Conservation (phyloP, 2,113 vertebrate species). For the Eudyptes chrysolophus region DNA sequence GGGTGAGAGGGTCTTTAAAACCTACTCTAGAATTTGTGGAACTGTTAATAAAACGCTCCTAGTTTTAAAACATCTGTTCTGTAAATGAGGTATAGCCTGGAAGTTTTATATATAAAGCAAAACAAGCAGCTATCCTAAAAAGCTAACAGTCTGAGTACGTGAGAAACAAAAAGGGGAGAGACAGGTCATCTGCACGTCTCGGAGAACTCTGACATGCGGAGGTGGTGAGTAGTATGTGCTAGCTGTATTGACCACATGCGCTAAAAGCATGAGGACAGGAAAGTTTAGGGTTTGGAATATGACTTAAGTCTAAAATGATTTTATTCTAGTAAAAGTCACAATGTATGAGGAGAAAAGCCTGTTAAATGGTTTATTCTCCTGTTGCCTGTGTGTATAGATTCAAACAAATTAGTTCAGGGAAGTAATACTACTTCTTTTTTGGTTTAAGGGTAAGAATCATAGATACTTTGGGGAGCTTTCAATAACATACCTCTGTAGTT, state of each 20-base stretch:
- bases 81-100: neutral
- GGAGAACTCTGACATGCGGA: accelerated
- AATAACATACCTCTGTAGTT: neutral
- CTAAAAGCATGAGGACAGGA: neutral
- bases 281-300: neutral
- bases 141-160: neutral
- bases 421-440: neutral
- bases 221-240: neutral
- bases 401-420: neutral
- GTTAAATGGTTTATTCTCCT: neutral
- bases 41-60: neutral
- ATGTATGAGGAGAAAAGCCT: neutral
- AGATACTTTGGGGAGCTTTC: neutral
- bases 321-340: neutral
- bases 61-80: neutral
- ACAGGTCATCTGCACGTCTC: accelerated
- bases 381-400: neutral
- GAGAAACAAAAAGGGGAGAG: neutral
- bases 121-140: neutral
- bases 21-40: neutral
- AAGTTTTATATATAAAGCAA: neutral
- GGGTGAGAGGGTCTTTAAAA: neutral
- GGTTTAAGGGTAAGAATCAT: neutral
- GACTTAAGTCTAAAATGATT: neutral
- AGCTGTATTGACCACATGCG: neutral